phyloP scores from a whole-genome alignment of 2,113 vertebrate genomes.

The Aspiorhynchus laticeps region DNA sequence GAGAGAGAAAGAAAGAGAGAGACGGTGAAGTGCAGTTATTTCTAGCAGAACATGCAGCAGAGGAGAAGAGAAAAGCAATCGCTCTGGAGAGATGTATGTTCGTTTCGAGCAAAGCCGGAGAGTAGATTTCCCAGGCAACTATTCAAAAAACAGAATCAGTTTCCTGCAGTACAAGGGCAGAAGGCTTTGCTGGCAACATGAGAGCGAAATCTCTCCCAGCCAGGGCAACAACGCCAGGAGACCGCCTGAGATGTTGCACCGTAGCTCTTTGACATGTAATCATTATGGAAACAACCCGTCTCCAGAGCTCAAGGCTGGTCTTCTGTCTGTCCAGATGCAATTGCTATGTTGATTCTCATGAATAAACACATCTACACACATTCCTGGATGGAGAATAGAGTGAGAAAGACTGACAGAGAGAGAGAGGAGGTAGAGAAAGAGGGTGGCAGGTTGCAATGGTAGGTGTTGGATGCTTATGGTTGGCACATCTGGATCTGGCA shows the following conservation, averaged over 20 bases:
- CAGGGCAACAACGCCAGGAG: conserved; percentile 30
- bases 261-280: conserved; percentile 40
- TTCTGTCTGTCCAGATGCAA: conserved; percentile 10
- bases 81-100: conserved; percentile 48
- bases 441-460: conserved; percentile 29
- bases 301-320: conserved; percentile 32
- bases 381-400: background rate
- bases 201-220: conserved; percentile 53
- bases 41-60: conserved; percentile 58
- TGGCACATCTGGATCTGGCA: conserved; percentile 44
- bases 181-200: conserved; percentile 42
- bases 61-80: conserved; percentile 57
- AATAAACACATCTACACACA: conserved; percentile 31
- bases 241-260: conserved; percentile 30
- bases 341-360: conserved; percentile 23
- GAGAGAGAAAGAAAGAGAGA: conserved; percentile 49
- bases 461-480: conserved; percentile 10
- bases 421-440: conserved; percentile 21
- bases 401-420: conserved; percentile 12
- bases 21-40: conserved; percentile 46
- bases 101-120: conserved; percentile 44
- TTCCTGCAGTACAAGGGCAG: conserved; percentile 26
- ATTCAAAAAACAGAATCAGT: conserved; percentile 55
- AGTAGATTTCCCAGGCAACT: conserved; percentile 56
- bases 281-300: conserved; percentile 31